Conservation (phyloP, 2,113 vertebrate genomes). For the Anarhynchus alexandrinus region DNA sequence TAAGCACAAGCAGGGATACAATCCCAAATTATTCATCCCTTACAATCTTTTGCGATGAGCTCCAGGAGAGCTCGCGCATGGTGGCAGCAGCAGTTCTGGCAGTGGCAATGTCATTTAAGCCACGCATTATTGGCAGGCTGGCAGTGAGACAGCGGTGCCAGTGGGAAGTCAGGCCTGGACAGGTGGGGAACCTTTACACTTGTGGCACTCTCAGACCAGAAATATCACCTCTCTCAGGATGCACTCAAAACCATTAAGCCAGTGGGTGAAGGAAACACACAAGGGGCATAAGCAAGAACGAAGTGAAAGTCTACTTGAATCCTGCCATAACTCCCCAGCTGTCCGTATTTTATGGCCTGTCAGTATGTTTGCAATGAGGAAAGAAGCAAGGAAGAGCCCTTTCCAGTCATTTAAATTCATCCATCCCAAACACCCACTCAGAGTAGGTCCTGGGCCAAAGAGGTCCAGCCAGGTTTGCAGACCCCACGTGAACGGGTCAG, state of each 20-base stretch:
- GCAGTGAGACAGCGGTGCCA: background rate
- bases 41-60: background rate
- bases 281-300: background rate
- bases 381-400: background rate
- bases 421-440: background rate
- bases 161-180: background rate
- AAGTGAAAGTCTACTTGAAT: background rate
- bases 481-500: fast-evolving
- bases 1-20: background rate
- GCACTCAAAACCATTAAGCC: background rate
- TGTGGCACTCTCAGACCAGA: background rate
- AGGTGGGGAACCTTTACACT: background rate
- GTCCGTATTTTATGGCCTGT: background rate
- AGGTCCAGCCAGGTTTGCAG: background rate
- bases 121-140: fast-evolving
- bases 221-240: background rate
- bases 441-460: background rate
- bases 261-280: background rate
- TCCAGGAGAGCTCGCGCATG: background rate
- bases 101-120: background rate
- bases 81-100: background rate
- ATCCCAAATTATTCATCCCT: background rate
- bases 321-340: background rate
- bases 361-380: background rate
- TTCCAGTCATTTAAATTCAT: background rate